Evolutionary conservation across 2,888 invertebrate genomes (phyloP).

Genomic region (Deilephila porcellus): DNA sequence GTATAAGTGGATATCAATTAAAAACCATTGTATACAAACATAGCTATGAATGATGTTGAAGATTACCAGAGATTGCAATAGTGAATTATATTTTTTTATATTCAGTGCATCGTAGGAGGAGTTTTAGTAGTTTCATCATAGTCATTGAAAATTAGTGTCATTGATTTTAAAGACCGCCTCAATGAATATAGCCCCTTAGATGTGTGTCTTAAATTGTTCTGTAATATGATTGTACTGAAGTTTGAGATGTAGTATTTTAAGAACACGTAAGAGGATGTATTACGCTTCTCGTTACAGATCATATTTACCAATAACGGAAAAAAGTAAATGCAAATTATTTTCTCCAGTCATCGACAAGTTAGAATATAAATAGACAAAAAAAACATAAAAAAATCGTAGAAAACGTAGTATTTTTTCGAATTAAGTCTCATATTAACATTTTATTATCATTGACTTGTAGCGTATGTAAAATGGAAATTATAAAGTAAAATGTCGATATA

Average conservation of each 20-base stretch:
- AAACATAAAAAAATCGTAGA: conserved; percentile 67
- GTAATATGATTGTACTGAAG: conserved; percentile 66
- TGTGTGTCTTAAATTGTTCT: conserved; percentile 68
- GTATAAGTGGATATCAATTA: conserved; percentile 72
- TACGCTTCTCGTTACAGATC: conserved; percentile 44
- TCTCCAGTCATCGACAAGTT: conserved; percentile 61
- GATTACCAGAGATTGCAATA: conserved; percentile 79
- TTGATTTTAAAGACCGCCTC: conserved; percentile 68
- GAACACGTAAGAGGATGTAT: conserved; percentile 49
- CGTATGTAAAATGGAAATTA: conserved; percentile 68
- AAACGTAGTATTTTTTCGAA: conserved; percentile 72
- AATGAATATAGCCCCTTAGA: conserved; percentile 63
- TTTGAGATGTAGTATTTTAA: conserved; percentile 65
- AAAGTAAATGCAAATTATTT: conserved; percentile 46
- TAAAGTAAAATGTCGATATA: conserved; percentile 72
- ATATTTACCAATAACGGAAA: conserved; percentile 51
- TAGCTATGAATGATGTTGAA: conserved; percentile 69
- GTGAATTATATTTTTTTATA: conserved; percentile 81
- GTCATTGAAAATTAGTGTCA: conserved; percentile 27
- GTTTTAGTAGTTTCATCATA: conserved; percentile 40
- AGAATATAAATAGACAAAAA: conserved; percentile 63
- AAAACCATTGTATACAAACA: conserved; percentile 67
- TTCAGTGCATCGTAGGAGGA: conserved; percentile 61
- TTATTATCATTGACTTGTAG: conserved; percentile 71
- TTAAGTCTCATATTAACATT: conserved; percentile 69